Evolutionary conservation across 2,888 invertebrate genomes (phyloP).

Genomic region (Gasteruption jaculator): DNA sequence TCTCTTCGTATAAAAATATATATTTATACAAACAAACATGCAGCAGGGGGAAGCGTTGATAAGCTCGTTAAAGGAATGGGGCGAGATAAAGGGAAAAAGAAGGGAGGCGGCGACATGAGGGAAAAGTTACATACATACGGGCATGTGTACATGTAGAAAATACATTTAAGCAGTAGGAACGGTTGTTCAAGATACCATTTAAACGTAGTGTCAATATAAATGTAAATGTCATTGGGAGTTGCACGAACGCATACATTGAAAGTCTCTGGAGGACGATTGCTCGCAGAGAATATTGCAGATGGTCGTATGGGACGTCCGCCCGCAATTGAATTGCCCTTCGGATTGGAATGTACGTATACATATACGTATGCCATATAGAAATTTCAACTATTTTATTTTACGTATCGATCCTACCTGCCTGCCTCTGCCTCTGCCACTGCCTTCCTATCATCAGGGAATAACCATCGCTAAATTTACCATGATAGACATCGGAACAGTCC

Average conservation of each 20-base stretch:
- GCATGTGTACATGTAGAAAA: slow-evolving; percentile 20
- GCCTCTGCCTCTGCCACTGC: too few species aligned
- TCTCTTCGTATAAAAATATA: too few species aligned
- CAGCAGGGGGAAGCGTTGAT: too few species aligned
- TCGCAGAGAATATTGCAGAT: slow-evolving; percentile 40
- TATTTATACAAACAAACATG: too few species aligned
- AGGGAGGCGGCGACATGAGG: neutral
- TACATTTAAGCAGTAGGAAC: slow-evolving; percentile 30
- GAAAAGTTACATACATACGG: slow-evolving; percentile 15
- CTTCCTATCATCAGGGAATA: too few species aligned
- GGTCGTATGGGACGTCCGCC: slow-evolving; percentile 37
- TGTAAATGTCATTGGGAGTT: slow-evolving; percentile 45
- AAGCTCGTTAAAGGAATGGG: too few species aligned
- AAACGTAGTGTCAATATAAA: slow-evolving; percentile 45
- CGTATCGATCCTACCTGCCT: slow-evolving; percentile 34
- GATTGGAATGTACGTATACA: slow-evolving; percentile 38
- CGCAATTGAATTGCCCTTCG: slow-evolving; percentile 42
- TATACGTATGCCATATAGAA: slow-evolving; percentile 27
- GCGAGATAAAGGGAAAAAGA: too few species aligned
- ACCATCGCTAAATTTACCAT: too few species aligned
- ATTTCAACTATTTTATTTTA: slow-evolving; percentile 38
- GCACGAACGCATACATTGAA: slow-evolving; percentile 35
- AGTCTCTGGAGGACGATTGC: slow-evolving; percentile 37
- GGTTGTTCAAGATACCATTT: slow-evolving; percentile 39
- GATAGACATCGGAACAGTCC: too few species aligned